These are phyloP conservation scores for Thalassophryne amazonica DNA, from an alignment of 2,797 vertebrate species.

Conservation along the genomic window DNA sequence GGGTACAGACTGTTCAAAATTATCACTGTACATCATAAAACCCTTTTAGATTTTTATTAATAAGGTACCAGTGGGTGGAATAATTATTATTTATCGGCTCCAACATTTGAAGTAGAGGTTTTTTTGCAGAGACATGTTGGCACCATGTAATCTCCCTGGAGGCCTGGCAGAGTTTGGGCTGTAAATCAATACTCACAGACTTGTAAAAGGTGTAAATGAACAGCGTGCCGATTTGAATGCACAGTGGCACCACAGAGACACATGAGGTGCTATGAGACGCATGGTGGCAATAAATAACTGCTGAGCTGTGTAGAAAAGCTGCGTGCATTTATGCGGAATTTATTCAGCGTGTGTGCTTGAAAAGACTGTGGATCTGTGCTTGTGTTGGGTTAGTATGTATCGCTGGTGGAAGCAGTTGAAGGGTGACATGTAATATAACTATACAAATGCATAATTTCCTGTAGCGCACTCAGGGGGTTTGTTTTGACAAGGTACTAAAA, in stretches of 20 bases:
- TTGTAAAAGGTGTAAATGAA: constrained; percentile 78
- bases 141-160: constrained; percentile 47
- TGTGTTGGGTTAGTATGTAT: constrained; percentile 1
- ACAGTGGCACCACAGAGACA: constrained; percentile 48
- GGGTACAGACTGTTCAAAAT: too few species aligned
- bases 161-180: constrained; percentile 48
- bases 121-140: constrained; percentile 45
- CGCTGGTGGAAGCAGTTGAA: neutral
- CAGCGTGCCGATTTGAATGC: constrained; percentile 55
- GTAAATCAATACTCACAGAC: constrained; percentile 64
- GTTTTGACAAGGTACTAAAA: constrained; percentile 50
- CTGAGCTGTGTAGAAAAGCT: neutral
- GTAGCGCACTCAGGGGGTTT: constrained; percentile 31
- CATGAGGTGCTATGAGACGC: constrained; percentile 26
- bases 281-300: constrained; percentile 60
- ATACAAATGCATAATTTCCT: constrained; percentile 37
- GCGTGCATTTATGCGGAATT: constrained; percentile 1
- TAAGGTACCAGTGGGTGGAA: constrained; percentile 3
- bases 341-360: neutral
- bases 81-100: constrained; percentile 41
- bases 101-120: constrained; percentile 25
- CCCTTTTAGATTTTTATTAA: constrained; percentile 4
- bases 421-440: constrained; percentile 17
- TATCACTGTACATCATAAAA: too few species aligned
- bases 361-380: constrained; percentile 3